phyloP scores from a whole-genome alignment of 1,140 invertebrate genomes.

The Phenacoccus solenopsis region DNA sequence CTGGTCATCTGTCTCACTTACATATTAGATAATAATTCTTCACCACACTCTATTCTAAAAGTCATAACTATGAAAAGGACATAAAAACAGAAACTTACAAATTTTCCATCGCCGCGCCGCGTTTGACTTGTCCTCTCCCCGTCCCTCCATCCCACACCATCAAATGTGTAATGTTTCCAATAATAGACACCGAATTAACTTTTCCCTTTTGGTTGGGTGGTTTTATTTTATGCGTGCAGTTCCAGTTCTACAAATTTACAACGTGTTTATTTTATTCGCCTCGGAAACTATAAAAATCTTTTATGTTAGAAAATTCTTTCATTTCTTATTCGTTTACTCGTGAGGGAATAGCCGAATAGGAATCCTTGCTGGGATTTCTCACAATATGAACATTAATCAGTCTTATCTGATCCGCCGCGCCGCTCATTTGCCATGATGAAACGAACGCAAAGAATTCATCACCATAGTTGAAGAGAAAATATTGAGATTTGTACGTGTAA shows the following conservation, averaged over 20 bases:
- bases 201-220: background rate
- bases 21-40: conserved; percentile 5
- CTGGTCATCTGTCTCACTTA: background rate
- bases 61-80: background rate
- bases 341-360: background rate
- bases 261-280: conserved; percentile 12
- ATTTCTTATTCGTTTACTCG: background rate
- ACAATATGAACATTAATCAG: background rate
- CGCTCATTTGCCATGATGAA: background rate
- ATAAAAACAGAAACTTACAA: background rate
- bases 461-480: no score
- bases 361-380: background rate
- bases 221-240: background rate
- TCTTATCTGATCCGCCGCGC: background rate
- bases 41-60: conserved; percentile 6
- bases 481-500: no score
- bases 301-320: background rate
- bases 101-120: background rate
- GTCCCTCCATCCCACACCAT: background rate
- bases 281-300: background rate
- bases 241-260: conserved; percentile 13
- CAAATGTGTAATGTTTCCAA: background rate
- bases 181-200: background rate
- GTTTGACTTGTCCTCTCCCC: background rate
- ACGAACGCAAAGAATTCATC: background rate